phyloP scores from a whole-genome alignment of 2,113 vertebrate genomes.

The Pseudorhombus dupliciocellatus region DNA sequence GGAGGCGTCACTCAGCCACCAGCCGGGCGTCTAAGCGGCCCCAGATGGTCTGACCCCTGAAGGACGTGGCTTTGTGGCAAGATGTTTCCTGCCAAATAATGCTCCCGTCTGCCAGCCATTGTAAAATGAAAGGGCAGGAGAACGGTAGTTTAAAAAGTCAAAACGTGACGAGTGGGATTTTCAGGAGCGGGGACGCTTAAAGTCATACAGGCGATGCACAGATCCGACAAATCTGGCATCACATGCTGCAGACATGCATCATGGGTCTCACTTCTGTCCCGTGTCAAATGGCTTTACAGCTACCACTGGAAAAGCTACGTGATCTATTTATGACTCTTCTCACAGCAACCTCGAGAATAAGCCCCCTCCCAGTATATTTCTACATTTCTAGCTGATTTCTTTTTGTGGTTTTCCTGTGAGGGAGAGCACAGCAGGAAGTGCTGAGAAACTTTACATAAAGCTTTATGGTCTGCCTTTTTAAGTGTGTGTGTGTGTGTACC shows the following conservation, averaged over 20 bases:
- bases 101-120: background rate
- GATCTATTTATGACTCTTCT: background rate
- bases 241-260: no score
- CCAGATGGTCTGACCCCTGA: conserved; percentile 56
- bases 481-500: conserved; percentile 76
- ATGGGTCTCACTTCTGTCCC: no score
- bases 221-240: background rate
- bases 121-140: conserved; percentile 1
- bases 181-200: background rate
- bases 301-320: no score
- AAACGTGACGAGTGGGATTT: background rate
- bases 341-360: background rate
- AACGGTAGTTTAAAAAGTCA: background rate
- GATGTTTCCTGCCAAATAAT: conserved; percentile 31
- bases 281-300: no score
- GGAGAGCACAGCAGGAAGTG: conserved; percentile 15
- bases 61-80: conserved; percentile 33
- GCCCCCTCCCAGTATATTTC: background rate
- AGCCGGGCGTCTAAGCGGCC: conserved; percentile 55
- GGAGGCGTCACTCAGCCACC: conserved; percentile 38
- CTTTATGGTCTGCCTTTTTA: conserved; percentile 15
- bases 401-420: background rate
- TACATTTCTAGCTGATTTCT: background rate
- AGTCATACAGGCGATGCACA: background rate
- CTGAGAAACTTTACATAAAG: background rate